Conservation (phyloP, 2,888 invertebrate species). For the Athripsodes cinereus region DNA sequence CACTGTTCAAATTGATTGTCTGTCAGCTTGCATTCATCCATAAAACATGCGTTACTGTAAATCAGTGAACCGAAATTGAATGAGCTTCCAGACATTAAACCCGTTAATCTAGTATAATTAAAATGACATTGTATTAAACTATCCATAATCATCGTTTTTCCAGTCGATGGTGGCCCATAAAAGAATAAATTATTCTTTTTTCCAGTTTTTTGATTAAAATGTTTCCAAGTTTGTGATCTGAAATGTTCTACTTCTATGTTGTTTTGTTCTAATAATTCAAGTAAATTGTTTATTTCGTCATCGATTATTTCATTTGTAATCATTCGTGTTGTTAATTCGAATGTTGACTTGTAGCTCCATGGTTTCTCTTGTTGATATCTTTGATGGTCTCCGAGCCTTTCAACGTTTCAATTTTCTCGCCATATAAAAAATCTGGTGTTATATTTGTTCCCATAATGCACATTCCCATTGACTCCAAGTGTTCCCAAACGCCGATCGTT, state of each 20-base stretch:
- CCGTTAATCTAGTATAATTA: constrained; percentile 29
- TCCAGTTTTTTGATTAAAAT: constrained; percentile 2
- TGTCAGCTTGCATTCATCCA: constrained; percentile 21
- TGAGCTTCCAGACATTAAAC: constrained; percentile 24
- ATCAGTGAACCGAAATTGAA: constrained; percentile 14
- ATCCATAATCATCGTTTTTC: constrained; percentile 20
- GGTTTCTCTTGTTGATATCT: too few relatives aligned
- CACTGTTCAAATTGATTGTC: constrained; percentile 26
- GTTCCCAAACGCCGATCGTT: too few relatives aligned
- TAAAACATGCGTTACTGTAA: constrained; percentile 19
- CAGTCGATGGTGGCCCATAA: constrained; percentile 13
- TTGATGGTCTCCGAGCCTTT: too few relatives aligned
- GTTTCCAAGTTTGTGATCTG: background rate
- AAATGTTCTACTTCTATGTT: constrained; percentile 10
- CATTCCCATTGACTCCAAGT: too few relatives aligned
- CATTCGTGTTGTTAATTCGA: background rate
- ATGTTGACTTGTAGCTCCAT: too few relatives aligned
- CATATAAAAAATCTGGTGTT: too few relatives aligned
- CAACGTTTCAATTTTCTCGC: too few relatives aligned
- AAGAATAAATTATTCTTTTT: constrained; percentile 20
- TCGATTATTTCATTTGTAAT: background rate
- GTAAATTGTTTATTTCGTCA: background rate
- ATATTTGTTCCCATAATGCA: too few relatives aligned
- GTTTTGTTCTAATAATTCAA: constrained; percentile 5
- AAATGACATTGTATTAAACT: constrained; percentile 22